Evolutionary conservation across 2,888 invertebrate genomes (phyloP).

Genomic region (Eustalomyia histrio): DNA sequence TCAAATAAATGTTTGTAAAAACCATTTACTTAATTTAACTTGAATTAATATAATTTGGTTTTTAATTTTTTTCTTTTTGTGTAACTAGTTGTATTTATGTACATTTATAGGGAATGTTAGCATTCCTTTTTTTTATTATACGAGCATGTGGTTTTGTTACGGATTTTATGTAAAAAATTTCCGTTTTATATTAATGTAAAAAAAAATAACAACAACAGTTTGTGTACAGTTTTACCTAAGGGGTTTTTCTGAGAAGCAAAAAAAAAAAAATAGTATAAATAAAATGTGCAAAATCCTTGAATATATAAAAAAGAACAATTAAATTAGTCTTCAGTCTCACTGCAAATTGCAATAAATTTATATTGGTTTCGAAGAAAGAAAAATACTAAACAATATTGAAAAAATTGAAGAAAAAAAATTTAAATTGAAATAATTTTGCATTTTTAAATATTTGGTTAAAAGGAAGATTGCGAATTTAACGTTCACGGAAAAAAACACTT

Average conservation of each 20-base stretch:
- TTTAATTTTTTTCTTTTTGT: background rate
- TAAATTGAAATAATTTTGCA: no score
- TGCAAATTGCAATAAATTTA: constrained; percentile 3
- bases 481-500: no score
- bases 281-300: constrained; percentile 1
- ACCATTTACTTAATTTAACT: background rate
- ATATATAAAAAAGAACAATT: constrained; percentile 14
- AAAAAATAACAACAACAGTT: constrained; percentile 11
- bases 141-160: no score
- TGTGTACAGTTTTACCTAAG: background rate
- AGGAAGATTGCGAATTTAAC: no score
- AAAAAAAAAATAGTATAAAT: constrained; percentile 13
- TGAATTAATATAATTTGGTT: background rate
- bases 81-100: no score
- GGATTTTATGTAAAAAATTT: background rate
- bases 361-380: background rate
- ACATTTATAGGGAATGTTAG: no score
- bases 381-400: no score
- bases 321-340: constrained; percentile 9
- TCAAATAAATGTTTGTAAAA: background rate
- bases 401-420: no score
- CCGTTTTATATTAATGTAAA: constrained; percentile 3
- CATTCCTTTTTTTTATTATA: no score
- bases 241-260: background rate
- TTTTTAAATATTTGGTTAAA: no score